phyloP scores from a whole-genome alignment of 2,113 vertebrate genomes.

The Larimichthys crocea region DNA sequence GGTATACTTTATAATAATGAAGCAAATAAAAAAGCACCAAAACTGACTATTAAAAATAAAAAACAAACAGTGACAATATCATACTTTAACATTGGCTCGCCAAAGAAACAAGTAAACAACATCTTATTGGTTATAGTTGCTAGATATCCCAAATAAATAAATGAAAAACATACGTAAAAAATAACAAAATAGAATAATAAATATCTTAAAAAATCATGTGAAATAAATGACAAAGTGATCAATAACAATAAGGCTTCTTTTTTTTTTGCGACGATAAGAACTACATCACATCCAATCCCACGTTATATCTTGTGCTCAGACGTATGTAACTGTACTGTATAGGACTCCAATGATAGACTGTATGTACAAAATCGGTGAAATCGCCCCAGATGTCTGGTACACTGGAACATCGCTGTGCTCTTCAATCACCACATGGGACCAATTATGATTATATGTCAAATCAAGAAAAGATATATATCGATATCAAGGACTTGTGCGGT shows the following conservation, averaged over 20 bases:
- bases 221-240: slow-evolving; percentile 81
- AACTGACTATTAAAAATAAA: slow-evolving; percentile 71
- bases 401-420: slow-evolving; percentile 68
- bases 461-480: slow-evolving; percentile 55
- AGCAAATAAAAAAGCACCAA: slow-evolving; percentile 81
- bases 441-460: slow-evolving; percentile 65
- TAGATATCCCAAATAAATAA: slow-evolving; percentile 75
- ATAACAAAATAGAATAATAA: slow-evolving; percentile 83
- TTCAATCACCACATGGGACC: slow-evolving; percentile 63
- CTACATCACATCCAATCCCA: slow-evolving; percentile 80
- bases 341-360: slow-evolving; percentile 71
- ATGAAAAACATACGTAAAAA: slow-evolving; percentile 72
- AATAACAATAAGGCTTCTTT: slow-evolving; percentile 84
- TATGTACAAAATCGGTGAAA: slow-evolving; percentile 78
- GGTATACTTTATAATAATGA: slow-evolving; percentile 71
- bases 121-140: slow-evolving; percentile 77
- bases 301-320: slow-evolving; percentile 81
- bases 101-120: slow-evolving; percentile 76
- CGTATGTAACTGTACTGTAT: slow-evolving; percentile 73
- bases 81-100: slow-evolving; percentile 77
- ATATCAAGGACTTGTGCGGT: slow-evolving; percentile 63
- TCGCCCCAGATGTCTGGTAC: slow-evolving; percentile 40
- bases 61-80: slow-evolving; percentile 72
- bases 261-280: slow-evolving; percentile 75
- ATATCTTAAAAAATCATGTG: slow-evolving; percentile 76